Evolutionary conservation across 35 echinoderm and acorn worm species (phyloP).

Genomic region (Lytechinus variegatus): DNA sequence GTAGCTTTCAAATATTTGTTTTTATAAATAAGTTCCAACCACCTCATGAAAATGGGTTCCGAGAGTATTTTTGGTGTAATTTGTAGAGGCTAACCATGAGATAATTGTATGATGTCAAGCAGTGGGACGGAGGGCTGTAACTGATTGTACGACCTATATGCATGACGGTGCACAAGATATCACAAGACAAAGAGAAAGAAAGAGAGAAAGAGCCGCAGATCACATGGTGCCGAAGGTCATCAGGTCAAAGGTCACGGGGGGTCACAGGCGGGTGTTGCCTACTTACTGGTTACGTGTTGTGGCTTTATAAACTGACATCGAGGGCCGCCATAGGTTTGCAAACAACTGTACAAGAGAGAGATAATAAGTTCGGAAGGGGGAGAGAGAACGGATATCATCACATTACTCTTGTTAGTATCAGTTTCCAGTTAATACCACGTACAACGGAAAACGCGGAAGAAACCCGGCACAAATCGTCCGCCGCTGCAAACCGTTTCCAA

Average conservation of each 20-base stretch:
- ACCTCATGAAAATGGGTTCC: too few relatives aligned
- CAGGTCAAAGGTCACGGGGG: constrained; percentile 53
- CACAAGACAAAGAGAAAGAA: constrained; percentile 20
- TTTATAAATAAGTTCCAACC: too few relatives aligned
- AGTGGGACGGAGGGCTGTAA: neutral
- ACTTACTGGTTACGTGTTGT: constrained; percentile 55
- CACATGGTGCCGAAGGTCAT: constrained; percentile 25
- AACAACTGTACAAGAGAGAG: constrained; percentile 54
- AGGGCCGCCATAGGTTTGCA: constrained; percentile 53
- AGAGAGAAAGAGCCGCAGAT: constrained; percentile 45
- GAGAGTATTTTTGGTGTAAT: too few relatives aligned
- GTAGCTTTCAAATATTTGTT: too few relatives aligned
- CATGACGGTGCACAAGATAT: neutral
- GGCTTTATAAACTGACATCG: constrained; percentile 64
- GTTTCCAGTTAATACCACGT: constrained; percentile 22
- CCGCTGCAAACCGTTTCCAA: neutral
- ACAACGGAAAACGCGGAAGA: neutral
- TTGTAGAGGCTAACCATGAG: neutral
- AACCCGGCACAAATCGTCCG: neutral
- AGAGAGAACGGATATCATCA: constrained; percentile 40
- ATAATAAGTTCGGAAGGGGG: constrained; percentile 39
- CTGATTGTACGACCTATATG: neutral
- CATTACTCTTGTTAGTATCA: constrained; percentile 31
- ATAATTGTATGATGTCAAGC: neutral
- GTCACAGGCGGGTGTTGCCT: constrained; percentile 55